A percentile compares a stretch with the other conserved stretches of the same genome.
phyloP scores from a whole-genome alignment of 1,140 invertebrate species.

The Drosophila ironensis region DNA sequence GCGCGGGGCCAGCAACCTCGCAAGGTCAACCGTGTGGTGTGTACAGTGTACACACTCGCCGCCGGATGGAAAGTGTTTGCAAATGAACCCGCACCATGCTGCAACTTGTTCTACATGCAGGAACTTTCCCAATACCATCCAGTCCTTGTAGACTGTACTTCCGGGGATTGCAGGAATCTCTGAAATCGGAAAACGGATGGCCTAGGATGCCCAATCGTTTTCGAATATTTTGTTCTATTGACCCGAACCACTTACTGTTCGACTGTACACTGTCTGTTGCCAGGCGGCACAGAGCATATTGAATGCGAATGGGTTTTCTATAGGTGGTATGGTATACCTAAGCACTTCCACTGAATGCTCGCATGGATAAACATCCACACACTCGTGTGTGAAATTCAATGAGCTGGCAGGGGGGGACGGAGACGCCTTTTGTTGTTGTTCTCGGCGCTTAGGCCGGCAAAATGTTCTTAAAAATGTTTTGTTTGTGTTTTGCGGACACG shows the following conservation, averaged over 20 bases:
- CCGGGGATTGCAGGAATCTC: not conserved
- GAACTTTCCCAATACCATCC: not conserved
- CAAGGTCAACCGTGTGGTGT: too few species aligned
- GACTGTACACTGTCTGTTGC: conserved; percentile 10
- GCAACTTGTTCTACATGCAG: not conserved
- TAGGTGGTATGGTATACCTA: not conserved
- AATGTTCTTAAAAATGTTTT: not conserved
- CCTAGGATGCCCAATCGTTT: too few species aligned
- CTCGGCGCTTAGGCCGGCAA: conserved; percentile 6
- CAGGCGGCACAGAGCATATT: conserved; percentile 6
- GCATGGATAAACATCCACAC: not conserved
- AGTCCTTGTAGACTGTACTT: not conserved
- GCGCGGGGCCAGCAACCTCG: conserved; percentile 12
- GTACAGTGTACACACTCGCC: conserved; percentile 19
- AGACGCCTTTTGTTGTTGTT: conserved; percentile 3
- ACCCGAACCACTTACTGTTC: not conserved
- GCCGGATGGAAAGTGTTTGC: conserved; percentile 7
- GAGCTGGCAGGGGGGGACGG: not conserved
- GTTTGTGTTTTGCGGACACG: not conserved
- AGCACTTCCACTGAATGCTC: not conserved
- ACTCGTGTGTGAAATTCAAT: conserved; percentile 22
- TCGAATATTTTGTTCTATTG: not conserved
- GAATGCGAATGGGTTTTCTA: conserved; percentile 13
- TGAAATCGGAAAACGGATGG: too few species aligned
- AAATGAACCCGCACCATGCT: not conserved